Conservation (phyloP, 2,888 invertebrate genomes). For the Drosophila demipolita region DNA sequence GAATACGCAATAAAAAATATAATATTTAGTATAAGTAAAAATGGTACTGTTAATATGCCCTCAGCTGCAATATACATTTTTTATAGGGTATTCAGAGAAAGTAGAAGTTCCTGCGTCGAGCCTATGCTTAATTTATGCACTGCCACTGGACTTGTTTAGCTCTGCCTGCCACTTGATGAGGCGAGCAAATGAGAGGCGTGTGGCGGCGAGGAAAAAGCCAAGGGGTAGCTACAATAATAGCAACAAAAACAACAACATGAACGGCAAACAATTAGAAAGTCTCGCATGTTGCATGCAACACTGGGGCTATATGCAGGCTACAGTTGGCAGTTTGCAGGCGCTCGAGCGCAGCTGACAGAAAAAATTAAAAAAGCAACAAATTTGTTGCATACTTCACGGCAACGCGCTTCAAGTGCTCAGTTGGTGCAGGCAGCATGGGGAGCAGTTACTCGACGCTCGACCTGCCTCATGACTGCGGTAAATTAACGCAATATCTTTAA, state of each 20-base stretch:
- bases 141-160: conserved; percentile 71
- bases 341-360: conserved; percentile 76
- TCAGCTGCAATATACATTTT: too few relatives aligned
- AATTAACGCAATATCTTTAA: conserved; percentile 76
- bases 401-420: conserved; percentile 64
- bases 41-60: neutral
- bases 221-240: neutral
- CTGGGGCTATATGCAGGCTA: conserved; percentile 7
- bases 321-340: conserved; percentile 46
- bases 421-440: neutral
- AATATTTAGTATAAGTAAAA: neutral
- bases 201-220: neutral
- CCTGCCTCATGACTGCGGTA: conserved; percentile 72
- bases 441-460: conserved; percentile 27
- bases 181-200: neutral
- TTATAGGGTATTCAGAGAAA: conserved; percentile 22
- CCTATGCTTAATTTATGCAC: conserved; percentile 77
- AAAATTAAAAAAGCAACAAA: conserved; percentile 78
- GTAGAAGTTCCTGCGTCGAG: conserved; percentile 20
- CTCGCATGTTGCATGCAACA: conserved; percentile 77
- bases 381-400: conserved; percentile 74
- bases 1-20: neutral
- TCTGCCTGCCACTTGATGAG: conserved; percentile 37
- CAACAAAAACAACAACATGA: conserved; percentile 42
- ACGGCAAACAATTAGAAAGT: conserved; percentile 60